Conservation (phyloP, 2,888 invertebrate species). For the Beris morrisii region DNA sequence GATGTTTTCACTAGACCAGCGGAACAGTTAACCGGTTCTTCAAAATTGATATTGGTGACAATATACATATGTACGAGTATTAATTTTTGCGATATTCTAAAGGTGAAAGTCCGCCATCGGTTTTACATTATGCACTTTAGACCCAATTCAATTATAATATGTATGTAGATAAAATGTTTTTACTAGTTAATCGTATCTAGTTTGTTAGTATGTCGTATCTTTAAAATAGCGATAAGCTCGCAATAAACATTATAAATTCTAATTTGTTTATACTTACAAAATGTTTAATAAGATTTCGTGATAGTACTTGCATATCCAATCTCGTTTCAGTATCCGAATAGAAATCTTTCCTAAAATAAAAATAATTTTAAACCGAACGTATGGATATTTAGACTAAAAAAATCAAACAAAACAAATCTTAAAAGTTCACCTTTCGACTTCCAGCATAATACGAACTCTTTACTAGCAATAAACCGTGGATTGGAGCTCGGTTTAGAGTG, state of each 20-base stretch:
- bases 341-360: slow-evolving; percentile 11
- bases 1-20: no score
- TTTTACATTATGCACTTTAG: neutral
- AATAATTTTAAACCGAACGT: neutral
- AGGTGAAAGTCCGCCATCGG: slow-evolving; percentile 19
- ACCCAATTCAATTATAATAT: no score
- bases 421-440: slow-evolving; percentile 21
- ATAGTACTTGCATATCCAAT: slow-evolving; percentile 22
- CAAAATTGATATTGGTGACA: no score
- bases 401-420: neutral
- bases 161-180: no score
- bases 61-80: no score
- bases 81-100: neutral
- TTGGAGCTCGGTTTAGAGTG: no score
- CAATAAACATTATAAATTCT: neutral
- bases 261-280: slow-evolving; percentile 19
- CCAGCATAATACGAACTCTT: slow-evolving; percentile 20
- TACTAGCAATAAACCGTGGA: no score
- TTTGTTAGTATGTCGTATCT: no score
- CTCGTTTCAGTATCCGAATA: slow-evolving; percentile 15
- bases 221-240: neutral
- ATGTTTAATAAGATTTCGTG: slow-evolving; percentile 15
- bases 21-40: no score
- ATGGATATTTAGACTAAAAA: neutral
- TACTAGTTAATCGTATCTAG: no score